These are phyloP conservation scores for Cephus cinctus DNA, from an alignment of 1,140 invertebrate genomes.

Conservation along the genomic window DNA sequence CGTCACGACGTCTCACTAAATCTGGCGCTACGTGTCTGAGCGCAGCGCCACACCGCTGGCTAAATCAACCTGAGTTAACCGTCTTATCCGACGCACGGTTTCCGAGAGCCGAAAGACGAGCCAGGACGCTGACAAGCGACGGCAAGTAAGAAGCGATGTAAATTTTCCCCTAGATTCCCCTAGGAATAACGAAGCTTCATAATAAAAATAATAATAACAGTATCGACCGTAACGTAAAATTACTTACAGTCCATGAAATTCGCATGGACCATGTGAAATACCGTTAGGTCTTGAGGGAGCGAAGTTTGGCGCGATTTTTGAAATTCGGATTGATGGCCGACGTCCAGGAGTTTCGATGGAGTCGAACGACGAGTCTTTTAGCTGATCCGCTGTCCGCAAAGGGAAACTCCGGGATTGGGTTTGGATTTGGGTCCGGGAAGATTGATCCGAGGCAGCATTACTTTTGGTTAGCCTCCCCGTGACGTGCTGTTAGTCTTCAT, in stretches of 20 bases:
- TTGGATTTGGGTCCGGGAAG: constrained; percentile 1
- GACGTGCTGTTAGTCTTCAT: constrained; percentile 9
- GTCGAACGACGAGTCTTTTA: neutral
- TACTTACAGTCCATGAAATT: too few species aligned
- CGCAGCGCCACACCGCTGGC: constrained; percentile 34
- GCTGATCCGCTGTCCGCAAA: neutral
- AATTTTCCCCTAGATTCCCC: too few species aligned
- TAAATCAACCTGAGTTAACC: constrained; percentile 53
- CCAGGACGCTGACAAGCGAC: too few species aligned
- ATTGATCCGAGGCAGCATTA: constrained; percentile 5
- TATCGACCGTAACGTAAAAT: too few species aligned
- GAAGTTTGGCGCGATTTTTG: neutral
- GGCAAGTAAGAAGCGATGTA: too few species aligned
- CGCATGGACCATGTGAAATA: too few species aligned
- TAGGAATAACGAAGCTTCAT: too few species aligned
- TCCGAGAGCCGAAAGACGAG: too few species aligned
- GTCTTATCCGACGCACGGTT: constrained; percentile 49
- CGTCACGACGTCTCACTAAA: constrained; percentile 54
- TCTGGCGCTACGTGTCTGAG: constrained; percentile 53
- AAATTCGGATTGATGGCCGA: constrained; percentile 3
- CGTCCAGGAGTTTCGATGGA: neutral
- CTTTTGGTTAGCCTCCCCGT: constrained; percentile 5
- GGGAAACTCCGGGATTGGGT: too few species aligned
- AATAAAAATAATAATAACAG: too few species aligned
- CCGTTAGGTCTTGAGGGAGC: neutral